Evolutionary conservation across 2,797 vertebrate genomes (phyloP).

Genomic region (Myripristis murdjan): DNA sequence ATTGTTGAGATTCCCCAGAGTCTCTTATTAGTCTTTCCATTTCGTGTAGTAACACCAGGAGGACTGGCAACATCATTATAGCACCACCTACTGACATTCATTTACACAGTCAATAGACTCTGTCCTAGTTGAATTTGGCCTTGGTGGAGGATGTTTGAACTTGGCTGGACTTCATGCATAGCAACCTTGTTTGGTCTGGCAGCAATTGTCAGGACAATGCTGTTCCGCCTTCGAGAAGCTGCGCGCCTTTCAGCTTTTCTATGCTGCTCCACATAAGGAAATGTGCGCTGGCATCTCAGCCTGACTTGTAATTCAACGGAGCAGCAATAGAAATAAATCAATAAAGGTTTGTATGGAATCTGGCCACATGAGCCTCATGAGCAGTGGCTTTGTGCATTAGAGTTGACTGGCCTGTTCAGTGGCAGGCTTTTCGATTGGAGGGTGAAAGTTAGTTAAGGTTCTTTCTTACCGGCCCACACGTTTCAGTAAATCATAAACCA

Average conservation of each 20-base stretch:
- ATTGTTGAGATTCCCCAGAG: constrained; percentile 28
- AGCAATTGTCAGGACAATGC: constrained; percentile 45
- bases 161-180: constrained; percentile 46
- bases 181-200: constrained; percentile 63
- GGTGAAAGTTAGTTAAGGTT: constrained; percentile 11
- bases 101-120: constrained; percentile 10
- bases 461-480: constrained; percentile 37
- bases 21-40: constrained; percentile 13
- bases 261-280: background rate
- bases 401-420: constrained; percentile 8
- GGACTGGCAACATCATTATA: constrained; percentile 16
- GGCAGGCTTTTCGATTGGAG: constrained; percentile 32
- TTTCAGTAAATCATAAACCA: constrained; percentile 75
- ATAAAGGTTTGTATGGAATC: constrained; percentile 43
- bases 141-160: constrained; percentile 39
- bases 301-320: constrained; percentile 52
- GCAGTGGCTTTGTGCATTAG: constrained; percentile 26
- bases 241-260: background rate
- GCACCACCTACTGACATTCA: constrained; percentile 24
- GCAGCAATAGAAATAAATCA: constrained; percentile 37
- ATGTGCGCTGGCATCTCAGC: constrained; percentile 26
- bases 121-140: constrained; percentile 1
- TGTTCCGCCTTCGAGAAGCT: constrained; percentile 15
- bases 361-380: constrained; percentile 28
- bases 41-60: background rate